Evolutionary conservation across 2,888 invertebrate species (phyloP).

Genomic region (Penaeus monodon): DNA sequence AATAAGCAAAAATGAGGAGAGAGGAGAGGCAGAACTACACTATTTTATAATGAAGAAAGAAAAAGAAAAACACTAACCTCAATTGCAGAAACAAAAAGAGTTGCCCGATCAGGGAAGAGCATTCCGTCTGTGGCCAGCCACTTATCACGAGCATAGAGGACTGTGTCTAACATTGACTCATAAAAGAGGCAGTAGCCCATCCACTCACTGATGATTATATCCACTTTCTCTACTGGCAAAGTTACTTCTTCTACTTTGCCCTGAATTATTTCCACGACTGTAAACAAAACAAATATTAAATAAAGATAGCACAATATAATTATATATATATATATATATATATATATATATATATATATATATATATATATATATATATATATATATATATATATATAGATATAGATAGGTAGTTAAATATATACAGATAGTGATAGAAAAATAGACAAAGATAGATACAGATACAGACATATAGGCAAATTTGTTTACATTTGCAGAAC

Average conservation of each 20-base stretch:
- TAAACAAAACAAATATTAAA: conserved; percentile 27
- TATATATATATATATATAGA: too few relatives aligned
- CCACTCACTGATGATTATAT: conserved; percentile 89
- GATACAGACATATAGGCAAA: too few relatives aligned
- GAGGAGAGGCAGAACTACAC: not conserved
- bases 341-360: too few relatives aligned
- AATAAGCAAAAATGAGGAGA: not conserved
- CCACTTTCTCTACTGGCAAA: conserved; percentile 79
- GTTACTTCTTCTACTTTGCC: conserved; percentile 74
- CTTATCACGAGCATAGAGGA: conserved; percentile 97
- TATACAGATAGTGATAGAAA: too few relatives aligned
- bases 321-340: not conserved
- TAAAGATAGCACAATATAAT: not conserved
- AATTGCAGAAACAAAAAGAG: conserved; percentile 87
- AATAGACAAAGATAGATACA: too few relatives aligned
- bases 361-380: too few relatives aligned
- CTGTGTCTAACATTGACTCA: conserved; percentile 99
- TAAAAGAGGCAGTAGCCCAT: conserved; percentile 94
- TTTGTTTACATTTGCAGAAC: too few relatives aligned
- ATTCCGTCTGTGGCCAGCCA: conserved; percentile 94
- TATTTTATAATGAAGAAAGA: too few relatives aligned
- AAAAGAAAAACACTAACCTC: conserved; percentile 68
- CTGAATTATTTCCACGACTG: conserved; percentile 67
- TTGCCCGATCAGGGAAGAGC: conserved; percentile 93
- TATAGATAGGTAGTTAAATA: too few relatives aligned